phyloP scores from a whole-genome alignment of 1,140 invertebrate genomes.

The Hypothenemus hampei region DNA sequence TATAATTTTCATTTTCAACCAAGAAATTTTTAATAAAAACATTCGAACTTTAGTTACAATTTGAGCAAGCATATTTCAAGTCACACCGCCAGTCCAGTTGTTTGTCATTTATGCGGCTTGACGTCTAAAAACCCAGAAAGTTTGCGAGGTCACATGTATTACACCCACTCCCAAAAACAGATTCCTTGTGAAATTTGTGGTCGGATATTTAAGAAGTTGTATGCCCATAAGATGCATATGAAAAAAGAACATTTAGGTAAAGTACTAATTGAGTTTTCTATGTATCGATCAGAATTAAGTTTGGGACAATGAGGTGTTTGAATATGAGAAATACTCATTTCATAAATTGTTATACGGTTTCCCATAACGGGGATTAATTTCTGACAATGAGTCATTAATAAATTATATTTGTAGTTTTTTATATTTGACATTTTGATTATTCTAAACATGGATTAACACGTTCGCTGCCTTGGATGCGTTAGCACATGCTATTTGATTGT shows the following conservation, averaged over 20 bases:
- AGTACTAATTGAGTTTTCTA: too few species aligned
- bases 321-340: too few species aligned
- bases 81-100: constrained; percentile 25
- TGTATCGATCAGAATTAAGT: too few species aligned
- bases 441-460: too few species aligned
- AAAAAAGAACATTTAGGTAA: constrained; percentile 34
- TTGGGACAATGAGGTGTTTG: too few species aligned
- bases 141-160: constrained; percentile 35
- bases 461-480: too few species aligned
- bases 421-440: too few species aligned
- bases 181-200: constrained; percentile 29
- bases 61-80: constrained; percentile 27
- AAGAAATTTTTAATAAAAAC: constrained; percentile 12
- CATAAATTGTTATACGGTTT: too few species aligned
- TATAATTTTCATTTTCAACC: background rate
- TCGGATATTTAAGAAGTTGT: constrained; percentile 27
- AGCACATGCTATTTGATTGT: too few species aligned
- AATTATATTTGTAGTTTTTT: too few species aligned
- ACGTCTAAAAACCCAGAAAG: constrained; percentile 34
- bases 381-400: too few species aligned
- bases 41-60: constrained; percentile 20
- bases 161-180: constrained; percentile 25
- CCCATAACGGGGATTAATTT: too few species aligned
- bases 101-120: constrained; percentile 34
- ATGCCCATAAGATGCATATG: constrained; percentile 29